Evolutionary conservation across 2,888 invertebrate species (phyloP).

Genomic region (Ethmia dodecea): DNA sequence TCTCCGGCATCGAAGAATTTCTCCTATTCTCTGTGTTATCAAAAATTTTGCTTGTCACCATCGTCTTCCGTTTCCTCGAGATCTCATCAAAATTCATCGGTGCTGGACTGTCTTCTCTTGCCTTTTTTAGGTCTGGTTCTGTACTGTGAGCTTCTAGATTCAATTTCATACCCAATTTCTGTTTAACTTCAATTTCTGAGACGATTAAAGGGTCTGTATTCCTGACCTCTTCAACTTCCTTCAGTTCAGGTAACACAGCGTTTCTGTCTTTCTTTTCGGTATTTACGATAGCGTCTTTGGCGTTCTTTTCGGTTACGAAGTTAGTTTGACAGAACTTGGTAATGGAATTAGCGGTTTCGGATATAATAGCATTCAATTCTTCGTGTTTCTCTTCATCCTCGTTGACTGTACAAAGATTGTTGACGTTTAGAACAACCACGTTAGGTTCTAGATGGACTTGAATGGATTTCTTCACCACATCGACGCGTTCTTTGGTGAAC

Average conservation of each 20-base stretch:
- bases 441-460: constrained; percentile 47
- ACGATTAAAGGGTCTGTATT: constrained; percentile 1
- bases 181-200: not conserved
- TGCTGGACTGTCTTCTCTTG: constrained; percentile 18
- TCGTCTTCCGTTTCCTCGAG: constrained; percentile 27
- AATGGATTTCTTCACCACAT: constrained; percentile 32
- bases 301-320: constrained; percentile 20
- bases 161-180: constrained; percentile 6
- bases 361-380: constrained; percentile 38
- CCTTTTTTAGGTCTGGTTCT: constrained; percentile 14
- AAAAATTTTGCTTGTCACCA: constrained; percentile 16
- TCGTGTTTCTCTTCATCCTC: constrained; percentile 60
- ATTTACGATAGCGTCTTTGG: constrained; percentile 19
- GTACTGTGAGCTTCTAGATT: too few relatives aligned
- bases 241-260: not conserved
- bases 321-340: constrained; percentile 33
- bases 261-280: constrained; percentile 1
- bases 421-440: constrained; percentile 42
- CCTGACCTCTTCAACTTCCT: not conserved
- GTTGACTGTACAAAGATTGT: constrained; percentile 53
- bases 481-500: constrained; percentile 64
- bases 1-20: constrained; percentile 41
- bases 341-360: constrained; percentile 48
- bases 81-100: constrained; percentile 48
- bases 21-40: constrained; percentile 22